Base-by-base conservation (phyloP, 2,888 invertebrate species). In the Hybos culiciformis region DNA sequence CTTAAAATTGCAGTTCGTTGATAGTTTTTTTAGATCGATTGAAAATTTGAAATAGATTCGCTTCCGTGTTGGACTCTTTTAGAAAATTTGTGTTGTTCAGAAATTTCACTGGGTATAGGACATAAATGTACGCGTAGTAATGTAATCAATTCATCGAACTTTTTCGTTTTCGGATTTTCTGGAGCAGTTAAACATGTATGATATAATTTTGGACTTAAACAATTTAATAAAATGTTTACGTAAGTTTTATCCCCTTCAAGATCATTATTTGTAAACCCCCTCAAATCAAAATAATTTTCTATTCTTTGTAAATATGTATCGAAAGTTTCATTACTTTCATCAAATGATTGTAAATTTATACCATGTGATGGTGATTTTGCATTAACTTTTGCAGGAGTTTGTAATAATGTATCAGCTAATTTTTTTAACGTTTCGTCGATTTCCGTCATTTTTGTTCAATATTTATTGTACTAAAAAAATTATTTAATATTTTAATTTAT, bases 1-100 rank as follows among this genome's bases (percentile, higher is more conserved):
- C 4, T 7, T 6, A 36, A 36, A 36, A 36, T 36, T 36, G 19
- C 19, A 36, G 36, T 36, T 36, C 9, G 17, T 36, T 15, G 36
- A 36, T 18, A 36, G 12, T 12, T 36, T 36, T 17, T 19, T 15
- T 12, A 18, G 12, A 18, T 36, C 36, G 36, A 6, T 17, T 36
- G 12, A 17, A 36, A 36, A 11, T 8, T 36, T 36, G 11, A 17
- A 11, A 36, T 12, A 17, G 12, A 17, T 6, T 36, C 17, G n/a
- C 36, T 19, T 19, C 18, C 36, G 12, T 36, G 36, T 36, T 36
- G 36, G 18, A 36, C 18, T 15, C 36, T 12, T n/a, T 42, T 34
- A 20, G 42, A 21, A 26, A 43, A 46, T 37, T 43, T 43, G 11
- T 46, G 43, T 7, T 46, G 41, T 15, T 43, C 46, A 24, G 46